Percentiles rank a stretch among this genome's conserved stretches.
Evolutionary conservation across 30 jellyfish, hydroid and myxozoan species (phyloP).

Genomic region (Catostylus mosaicus): DNA sequence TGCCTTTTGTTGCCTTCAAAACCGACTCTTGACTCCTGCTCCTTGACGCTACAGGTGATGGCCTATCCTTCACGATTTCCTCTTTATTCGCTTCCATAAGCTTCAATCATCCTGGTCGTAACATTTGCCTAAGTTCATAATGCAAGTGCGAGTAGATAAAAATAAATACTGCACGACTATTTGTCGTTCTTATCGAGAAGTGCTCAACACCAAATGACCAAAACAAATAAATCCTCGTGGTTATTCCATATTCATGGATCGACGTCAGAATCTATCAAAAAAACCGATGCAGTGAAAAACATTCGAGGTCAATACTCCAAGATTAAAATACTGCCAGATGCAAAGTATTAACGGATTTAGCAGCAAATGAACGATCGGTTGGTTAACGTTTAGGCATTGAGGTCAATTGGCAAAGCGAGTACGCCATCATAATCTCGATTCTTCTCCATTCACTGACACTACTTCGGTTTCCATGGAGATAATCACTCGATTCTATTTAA

Average conservation of each 20-base stretch:
- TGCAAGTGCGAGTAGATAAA: not conserved
- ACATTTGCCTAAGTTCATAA: not conserved
- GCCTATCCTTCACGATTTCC: conserved; percentile 12
- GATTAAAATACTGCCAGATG: not conserved
- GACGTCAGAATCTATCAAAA: not conserved
- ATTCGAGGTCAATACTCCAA: not conserved
- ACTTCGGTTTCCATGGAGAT: conserved; percentile 56
- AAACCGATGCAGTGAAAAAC: not conserved
- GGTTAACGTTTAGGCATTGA: not conserved
- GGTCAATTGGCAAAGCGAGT: not conserved
- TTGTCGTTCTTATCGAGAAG: not conserved
- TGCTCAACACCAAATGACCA: not conserved
- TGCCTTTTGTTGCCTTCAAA: not conserved
- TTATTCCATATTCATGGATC: not conserved
- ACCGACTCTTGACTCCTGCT: conserved; percentile 12
- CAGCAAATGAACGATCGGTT: not conserved
- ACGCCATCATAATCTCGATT: conserved; percentile 39
- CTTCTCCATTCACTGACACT: conserved; percentile 25
- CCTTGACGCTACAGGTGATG: conserved; percentile 6
- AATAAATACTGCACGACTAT: not conserved
- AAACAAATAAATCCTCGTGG: not conserved
- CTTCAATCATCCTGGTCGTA: conserved; percentile 4
- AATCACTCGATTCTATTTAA: conserved; percentile 13
- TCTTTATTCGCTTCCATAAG: conserved; percentile 31
- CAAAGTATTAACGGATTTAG: not conserved